Base-by-base conservation (phyloP, 2,113 vertebrate species). In the Tachysurus fulvidraco region DNA sequence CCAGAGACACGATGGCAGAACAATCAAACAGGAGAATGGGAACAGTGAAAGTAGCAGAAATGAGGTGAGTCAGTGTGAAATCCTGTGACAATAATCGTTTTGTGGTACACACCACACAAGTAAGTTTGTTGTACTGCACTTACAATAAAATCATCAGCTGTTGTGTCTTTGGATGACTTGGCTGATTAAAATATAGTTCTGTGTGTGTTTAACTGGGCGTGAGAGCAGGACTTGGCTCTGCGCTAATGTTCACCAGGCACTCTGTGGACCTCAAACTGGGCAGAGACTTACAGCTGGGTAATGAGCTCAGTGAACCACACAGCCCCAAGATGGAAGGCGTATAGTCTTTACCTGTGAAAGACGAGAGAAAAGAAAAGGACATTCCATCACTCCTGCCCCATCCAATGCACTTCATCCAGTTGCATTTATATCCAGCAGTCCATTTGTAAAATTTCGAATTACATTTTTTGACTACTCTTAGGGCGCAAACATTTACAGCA, bases 231-330 rank as follows among this genome's bases (percentile, higher is more conserved):
- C 97, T 99, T 93, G 95, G 97, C 92, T 98, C 97, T 0, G 96
- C 96, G 93, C 97, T 98, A 94, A 98, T 97, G 93, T 97, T 96
- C 89, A 99, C 97, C 96, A 99, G 96, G 94, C 97, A 99, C 94
- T 99, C 97, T 65, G 97, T 99, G 94, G 98, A 99, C 93, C 98
- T 98, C 93, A 99, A 96, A 93, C 97, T 98, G 83, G 96, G 94
- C 93, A 98, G 94, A 90, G 98, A 98, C 92, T 97, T 98, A 95
- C 97, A 97, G 95, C 98, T 98, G 77, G 96, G 98, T 89, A 99
- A 93, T 87, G 98, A 99, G 57, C 95, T 96, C 96, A 99, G 93
- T 76, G 98, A 99, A 78, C 97, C 97, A 90, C 97, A 98, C 90
- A 98, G 95, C 86, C 97, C 97, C 94, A 98, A 94, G 96, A 98